Conservation (phyloP, 2,113 vertebrate species). For the Clarias macrocephalus region DNA sequence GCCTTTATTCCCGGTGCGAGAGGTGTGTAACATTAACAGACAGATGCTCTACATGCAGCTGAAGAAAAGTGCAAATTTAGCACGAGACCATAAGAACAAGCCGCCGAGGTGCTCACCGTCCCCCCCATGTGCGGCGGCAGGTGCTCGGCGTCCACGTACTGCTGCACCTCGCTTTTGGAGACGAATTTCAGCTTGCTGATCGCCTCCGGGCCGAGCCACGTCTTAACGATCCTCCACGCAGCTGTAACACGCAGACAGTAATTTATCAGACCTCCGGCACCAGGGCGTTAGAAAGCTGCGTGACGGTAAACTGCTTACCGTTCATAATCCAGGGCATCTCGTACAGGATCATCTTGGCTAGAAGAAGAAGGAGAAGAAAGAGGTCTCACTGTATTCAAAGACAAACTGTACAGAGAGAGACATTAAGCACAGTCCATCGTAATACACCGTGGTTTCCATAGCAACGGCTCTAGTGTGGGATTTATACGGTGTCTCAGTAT, state of each 20-base stretch:
- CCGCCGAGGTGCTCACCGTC: constrained; percentile 75
- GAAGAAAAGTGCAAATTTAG: too few relatives aligned
- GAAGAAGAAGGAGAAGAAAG: constrained; percentile 57
- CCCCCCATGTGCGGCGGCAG: constrained; percentile 93
- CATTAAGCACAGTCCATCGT: too few relatives aligned
- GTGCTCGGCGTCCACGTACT: constrained; percentile 82
- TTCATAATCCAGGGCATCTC: constrained; percentile 99
- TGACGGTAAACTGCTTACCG: constrained; percentile 72
- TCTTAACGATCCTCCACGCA: constrained; percentile 95
- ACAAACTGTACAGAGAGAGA: neutral
- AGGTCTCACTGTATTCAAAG: neutral
- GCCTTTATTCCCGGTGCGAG: too few relatives aligned
- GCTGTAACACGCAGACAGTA: constrained; percentile 68
- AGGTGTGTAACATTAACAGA: too few relatives aligned
- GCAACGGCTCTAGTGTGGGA: neutral
- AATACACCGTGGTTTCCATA: neutral
- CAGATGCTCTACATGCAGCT: too few relatives aligned
- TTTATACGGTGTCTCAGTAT: neutral
- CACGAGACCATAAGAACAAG: too few relatives aligned
- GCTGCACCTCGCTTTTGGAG: constrained; percentile 82
- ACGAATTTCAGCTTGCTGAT: constrained; percentile 90
- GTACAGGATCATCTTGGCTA: constrained; percentile 96
- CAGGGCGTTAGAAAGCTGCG: neutral
- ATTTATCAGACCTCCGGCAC: neutral
- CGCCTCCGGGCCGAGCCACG: constrained; percentile 93